Conservation (phyloP, 2,797 vertebrate genomes). For the Halcyon chelicuti region DNA sequence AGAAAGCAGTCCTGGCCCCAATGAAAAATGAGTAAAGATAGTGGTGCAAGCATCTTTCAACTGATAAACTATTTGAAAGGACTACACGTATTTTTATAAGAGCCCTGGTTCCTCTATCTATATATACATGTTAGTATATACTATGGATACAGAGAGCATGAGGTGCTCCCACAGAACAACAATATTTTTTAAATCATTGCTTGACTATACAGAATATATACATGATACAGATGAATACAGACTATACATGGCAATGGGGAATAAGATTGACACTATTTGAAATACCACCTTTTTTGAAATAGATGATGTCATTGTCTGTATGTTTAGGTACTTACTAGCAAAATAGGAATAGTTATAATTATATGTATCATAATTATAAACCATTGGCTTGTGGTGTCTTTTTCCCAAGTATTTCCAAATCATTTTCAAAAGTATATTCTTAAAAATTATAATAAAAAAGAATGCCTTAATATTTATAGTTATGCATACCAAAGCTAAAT, state of each 20-base stretch:
- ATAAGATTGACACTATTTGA: background rate
- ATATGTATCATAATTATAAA: background rate
- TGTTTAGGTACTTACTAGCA: background rate
- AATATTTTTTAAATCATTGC: background rate
- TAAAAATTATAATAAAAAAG: background rate
- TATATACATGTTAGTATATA: rapidly evolving
- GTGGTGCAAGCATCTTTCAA: background rate
- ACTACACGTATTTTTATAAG: background rate
- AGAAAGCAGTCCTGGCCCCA: background rate
- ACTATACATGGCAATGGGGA: background rate
- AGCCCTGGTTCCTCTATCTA: background rate
- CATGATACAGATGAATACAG: too few species aligned
- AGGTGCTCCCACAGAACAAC: background rate
- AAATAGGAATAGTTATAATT: background rate
- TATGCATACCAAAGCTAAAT: background rate
- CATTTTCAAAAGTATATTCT: background rate
- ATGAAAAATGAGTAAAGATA: background rate
- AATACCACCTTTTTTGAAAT: background rate
- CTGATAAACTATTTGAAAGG: background rate
- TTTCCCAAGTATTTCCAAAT: background rate
- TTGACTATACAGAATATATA: background rate
- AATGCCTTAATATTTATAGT: background rate
- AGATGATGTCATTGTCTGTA: background rate
- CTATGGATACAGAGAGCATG: background rate
- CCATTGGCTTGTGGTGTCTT: background rate